Percentiles rank a stretch among this genome's conserved stretches.
Conservation (phyloP, 2,797 vertebrate species). For the Channa striata region DNA sequence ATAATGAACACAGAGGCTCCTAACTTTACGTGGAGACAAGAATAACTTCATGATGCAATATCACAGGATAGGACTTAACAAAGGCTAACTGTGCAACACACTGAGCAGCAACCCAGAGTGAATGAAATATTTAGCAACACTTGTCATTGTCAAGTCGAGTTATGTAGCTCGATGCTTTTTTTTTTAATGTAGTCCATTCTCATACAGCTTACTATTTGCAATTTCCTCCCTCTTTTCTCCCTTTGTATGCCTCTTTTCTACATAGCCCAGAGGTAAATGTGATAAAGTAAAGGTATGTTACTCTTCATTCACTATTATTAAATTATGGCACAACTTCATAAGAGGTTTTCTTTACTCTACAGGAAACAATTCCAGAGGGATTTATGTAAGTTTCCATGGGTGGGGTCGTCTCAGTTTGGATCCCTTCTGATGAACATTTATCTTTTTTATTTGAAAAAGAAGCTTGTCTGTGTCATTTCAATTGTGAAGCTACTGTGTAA, state of each 20-base stretch:
- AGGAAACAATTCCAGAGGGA: conserved; percentile 17
- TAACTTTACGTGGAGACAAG: conserved; percentile 27
- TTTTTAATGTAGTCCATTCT: background rate
- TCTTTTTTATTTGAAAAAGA: conserved; percentile 13
- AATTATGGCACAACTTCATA: conserved; percentile 14
- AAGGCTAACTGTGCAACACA: conserved; percentile 45
- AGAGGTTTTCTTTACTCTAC: conserved; percentile 4
- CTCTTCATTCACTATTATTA: conserved; percentile 27
- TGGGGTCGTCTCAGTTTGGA: conserved; percentile 21
- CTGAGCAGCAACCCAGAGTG: conserved; percentile 32
- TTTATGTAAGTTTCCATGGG: conserved; percentile 25
- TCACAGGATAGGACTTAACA: conserved; percentile 41
- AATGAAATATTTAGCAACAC: conserved; percentile 61
- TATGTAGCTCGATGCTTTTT: background rate
- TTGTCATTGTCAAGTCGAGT: background rate
- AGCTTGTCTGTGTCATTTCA: conserved; percentile 17
- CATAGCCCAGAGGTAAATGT: background rate
- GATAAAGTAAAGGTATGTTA: conserved; percentile 44
- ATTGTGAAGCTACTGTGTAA: background rate
- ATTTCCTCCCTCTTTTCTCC: background rate
- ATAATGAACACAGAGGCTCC: conserved; percentile 39
- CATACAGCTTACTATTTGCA: conserved; percentile 3
- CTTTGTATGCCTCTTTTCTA: background rate
- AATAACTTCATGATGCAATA: conserved; percentile 52
- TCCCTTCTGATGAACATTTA: conserved; percentile 24